These are phyloP conservation scores for Callopanchax toddi DNA, from an alignment of 2,113 vertebrate genomes.

Conservation along the genomic window DNA sequence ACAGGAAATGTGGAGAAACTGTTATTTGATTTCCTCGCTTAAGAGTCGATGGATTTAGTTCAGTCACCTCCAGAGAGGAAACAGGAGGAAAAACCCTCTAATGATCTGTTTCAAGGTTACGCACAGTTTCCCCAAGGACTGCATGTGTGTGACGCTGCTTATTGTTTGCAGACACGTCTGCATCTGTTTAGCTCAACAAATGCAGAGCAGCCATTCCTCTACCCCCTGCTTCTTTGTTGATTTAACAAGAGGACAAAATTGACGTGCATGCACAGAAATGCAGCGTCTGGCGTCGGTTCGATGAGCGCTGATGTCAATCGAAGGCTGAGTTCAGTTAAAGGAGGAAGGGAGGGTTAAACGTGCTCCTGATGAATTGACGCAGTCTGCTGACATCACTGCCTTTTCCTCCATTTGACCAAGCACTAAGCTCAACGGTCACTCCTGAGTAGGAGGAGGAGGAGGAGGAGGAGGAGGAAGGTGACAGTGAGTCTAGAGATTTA, in stretches of 20 bases:
- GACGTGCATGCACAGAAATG: slow-evolving; percentile 40
- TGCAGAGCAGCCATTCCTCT: background rate
- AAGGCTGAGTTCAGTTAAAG: slow-evolving; percentile 54
- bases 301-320: slow-evolving; percentile 55
- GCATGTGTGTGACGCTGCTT: background rate
- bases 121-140: background rate
- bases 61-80: slow-evolving; percentile 35
- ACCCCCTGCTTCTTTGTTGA: slow-evolving; percentile 2
- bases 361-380: slow-evolving; percentile 70
- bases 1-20: slow-evolving; percentile 15
- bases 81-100: slow-evolving; percentile 2
- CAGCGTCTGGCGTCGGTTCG: slow-evolving; percentile 37
- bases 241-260: slow-evolving; percentile 28
- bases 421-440: slow-evolving; percentile 38
- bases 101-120: slow-evolving; percentile 30
- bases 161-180: slow-evolving; percentile 17
- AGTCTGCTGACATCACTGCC: slow-evolving; percentile 74
- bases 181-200: background rate
- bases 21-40: slow-evolving; percentile 12
- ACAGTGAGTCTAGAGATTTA: slow-evolving; percentile 11
- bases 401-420: slow-evolving; percentile 57
- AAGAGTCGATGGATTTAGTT: slow-evolving; percentile 28
- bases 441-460: slow-evolving; percentile 19
- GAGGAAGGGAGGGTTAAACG: slow-evolving; percentile 52
- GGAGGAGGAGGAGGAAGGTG: slow-evolving; percentile 10